These are phyloP conservation scores for Zaprionus tsacasi DNA, from an alignment of 1,140 invertebrate species.

Conservation along the genomic window DNA sequence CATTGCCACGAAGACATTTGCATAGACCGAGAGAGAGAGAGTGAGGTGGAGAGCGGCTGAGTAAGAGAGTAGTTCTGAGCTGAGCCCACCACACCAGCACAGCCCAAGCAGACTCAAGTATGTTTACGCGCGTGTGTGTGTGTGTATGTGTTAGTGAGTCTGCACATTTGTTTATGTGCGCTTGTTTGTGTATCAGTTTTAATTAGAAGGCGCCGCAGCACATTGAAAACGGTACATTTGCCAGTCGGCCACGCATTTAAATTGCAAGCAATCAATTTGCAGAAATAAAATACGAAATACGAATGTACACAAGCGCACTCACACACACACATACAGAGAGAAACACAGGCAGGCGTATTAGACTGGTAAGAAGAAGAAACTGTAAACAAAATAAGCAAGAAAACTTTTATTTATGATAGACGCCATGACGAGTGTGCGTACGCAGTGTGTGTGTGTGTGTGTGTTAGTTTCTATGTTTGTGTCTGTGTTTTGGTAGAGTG, in stretches of 20 bases:
- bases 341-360: not conserved
- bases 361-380: constrained; percentile 17
- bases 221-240: constrained; percentile 63
- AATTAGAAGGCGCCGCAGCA: constrained; percentile 68
- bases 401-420: constrained; percentile 58
- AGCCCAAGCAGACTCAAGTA: constrained; percentile 1
- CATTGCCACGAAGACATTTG: constrained; percentile 67
- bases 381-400: constrained; percentile 21
- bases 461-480: not conserved
- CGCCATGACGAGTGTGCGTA: constrained; percentile 29
- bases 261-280: constrained; percentile 76
- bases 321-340: constrained; percentile 5
- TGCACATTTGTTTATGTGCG: not conserved
- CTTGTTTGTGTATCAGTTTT: constrained; percentile 21
- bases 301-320: constrained; percentile 10
- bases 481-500: constrained; percentile 17
- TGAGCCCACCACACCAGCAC: constrained; percentile 1
- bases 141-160: not conserved
- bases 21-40: constrained; percentile 29
- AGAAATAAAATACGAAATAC: constrained; percentile 31
- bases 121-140: not conserved
- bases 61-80: constrained; percentile 17
- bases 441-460: not conserved
- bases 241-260: constrained; percentile 58
- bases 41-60: constrained; percentile 1